These are phyloP conservation scores for Oostethus manadensis DNA, from an alignment of 2,113 vertebrate genomes.

Conservation along the genomic window DNA sequence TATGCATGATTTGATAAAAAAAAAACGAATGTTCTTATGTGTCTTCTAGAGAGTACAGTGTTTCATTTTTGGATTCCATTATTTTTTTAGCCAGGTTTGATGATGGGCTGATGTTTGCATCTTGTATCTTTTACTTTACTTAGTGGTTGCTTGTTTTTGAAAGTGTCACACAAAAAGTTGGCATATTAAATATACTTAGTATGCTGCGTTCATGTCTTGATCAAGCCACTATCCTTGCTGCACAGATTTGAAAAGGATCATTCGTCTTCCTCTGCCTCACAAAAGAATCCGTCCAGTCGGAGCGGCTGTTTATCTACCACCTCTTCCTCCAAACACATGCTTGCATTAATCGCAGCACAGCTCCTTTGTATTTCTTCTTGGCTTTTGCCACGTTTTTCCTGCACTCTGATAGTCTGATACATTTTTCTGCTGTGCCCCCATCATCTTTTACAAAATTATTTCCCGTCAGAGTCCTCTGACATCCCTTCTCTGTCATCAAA, in stretches of 20 bases:
- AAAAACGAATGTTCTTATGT: too few species aligned
- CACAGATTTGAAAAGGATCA: conserved; percentile 46
- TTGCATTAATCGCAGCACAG: conserved; percentile 36
- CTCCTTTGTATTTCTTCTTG: conserved; percentile 14
- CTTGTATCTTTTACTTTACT: too few species aligned
- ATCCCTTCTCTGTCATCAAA: conserved; percentile 1
- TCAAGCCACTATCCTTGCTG: conserved; percentile 7
- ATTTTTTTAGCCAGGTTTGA: too few species aligned
- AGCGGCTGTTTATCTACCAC: conserved; percentile 49
- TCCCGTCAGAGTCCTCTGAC: conserved; percentile 1
- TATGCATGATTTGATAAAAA: too few species aligned
- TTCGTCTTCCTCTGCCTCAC: conserved; percentile 40
- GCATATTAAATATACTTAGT: too few species aligned
- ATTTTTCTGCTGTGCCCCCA: conserved; percentile 15
- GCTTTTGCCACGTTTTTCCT: conserved; percentile 12
- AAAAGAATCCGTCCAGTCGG: conserved; percentile 60
- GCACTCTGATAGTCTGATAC: conserved; percentile 19
- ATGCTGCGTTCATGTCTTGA: too few species aligned
- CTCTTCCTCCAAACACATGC: conserved; percentile 23
- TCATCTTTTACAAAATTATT: conserved; percentile 17
- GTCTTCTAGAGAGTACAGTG: too few species aligned
- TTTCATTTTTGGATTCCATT: too few species aligned
- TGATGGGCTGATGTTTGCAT: too few species aligned
- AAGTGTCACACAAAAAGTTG: too few species aligned
- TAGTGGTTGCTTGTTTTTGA: too few species aligned